Evolutionary conservation across 2,113 vertebrate genomes (phyloP).

Genomic region (Urocynchramus pylzowi): DNA sequence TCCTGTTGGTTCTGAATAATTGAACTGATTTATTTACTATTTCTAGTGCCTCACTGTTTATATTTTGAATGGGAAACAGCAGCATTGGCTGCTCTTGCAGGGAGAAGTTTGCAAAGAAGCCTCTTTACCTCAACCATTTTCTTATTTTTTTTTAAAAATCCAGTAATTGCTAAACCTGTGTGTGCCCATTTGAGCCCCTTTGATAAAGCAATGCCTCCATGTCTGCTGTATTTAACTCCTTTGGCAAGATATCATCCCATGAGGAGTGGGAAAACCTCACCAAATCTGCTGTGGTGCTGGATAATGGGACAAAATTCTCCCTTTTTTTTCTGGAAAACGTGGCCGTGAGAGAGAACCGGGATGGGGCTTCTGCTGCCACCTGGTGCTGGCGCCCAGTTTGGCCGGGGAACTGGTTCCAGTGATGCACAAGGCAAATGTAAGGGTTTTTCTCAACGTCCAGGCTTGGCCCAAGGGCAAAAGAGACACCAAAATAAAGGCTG

Average conservation of each 20-base stretch:
- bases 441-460: not conserved
- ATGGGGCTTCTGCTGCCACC: not conserved
- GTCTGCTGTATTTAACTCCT: not conserved
- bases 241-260: not conserved
- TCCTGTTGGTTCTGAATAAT: not conserved
- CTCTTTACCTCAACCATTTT: not conserved
- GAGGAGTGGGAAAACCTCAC: fast-evolving
- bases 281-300: fast-evolving
- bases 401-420: not conserved
- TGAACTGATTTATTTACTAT: not conserved
- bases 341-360: not conserved
- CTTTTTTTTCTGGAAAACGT: not conserved
- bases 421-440: not conserved
- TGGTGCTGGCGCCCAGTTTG: not conserved
- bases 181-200: not conserved
- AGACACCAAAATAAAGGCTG: not conserved
- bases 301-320: not conserved
- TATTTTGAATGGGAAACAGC: not conserved
- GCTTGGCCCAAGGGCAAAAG: not conserved
- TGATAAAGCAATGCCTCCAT: not conserved
- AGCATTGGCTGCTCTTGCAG: not conserved
- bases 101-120: not conserved
- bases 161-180: not conserved
- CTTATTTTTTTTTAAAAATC: not conserved
- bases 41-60: not conserved